Evolutionary conservation across 1,140 invertebrate species (phyloP), one percentile per base, ranked within the genome.

Genomic region (Heliconius eleuchia): DNA sequence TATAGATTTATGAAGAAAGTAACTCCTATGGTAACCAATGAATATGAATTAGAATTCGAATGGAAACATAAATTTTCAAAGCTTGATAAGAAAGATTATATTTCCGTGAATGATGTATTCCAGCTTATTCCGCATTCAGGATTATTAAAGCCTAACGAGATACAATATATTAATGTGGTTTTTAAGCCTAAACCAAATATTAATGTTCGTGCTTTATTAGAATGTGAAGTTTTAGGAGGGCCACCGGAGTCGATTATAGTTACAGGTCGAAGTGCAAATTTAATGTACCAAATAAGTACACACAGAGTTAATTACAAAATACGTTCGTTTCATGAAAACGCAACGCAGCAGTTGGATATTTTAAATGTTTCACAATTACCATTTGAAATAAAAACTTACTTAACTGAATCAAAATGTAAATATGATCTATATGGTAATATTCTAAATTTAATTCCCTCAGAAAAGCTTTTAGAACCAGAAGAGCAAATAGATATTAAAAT

Each of bases 181-280:
- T 94, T 94, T 71, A 88, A 77, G 73, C 91, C 92, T 50, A 86
- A 82, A 73, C 39, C 27, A 19, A 89, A 93, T 83, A 88, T 92
- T 34, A 89, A 85, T 79, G 84, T 92, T 3, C 82, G 87, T 70
- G 92, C 90, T 66, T 76, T 83, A 55, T 83, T 94, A 18, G 93
- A 94, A 83, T 94, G 93, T 82, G 86, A 92, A 81, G 90, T 94
- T 23, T 81, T 94, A 46, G 93, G 92, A 71, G 93, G 92, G 8
- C 92, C 93, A 39, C 52, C 89, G 8, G 92, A 94, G 87, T 82
- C 83, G 11, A 86, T 93, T 55, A 74, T 81, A 39, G 82, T 94
- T 6, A 89, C 86, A n/a, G 93, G 92, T 19, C 86, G 89, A 85
- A 92, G 91, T 82, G 92, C 91, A 16, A 88, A 92, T 79, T 84